Conservation (phyloP, 2,113 vertebrate genomes). For the Cranoglanis bouderius region DNA sequence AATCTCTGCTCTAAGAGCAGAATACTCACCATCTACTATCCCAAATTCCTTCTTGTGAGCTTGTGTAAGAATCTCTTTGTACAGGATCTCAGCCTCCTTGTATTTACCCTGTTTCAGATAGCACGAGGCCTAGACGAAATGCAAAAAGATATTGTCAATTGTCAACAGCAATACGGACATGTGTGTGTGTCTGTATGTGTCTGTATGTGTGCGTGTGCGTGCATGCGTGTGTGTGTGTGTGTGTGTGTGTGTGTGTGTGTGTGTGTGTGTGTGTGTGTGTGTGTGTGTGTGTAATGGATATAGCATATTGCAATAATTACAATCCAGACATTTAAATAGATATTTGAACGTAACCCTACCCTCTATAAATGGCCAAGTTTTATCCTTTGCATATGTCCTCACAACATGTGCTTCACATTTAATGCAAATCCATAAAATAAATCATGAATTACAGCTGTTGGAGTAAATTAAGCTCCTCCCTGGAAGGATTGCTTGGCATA, state of each 20-base stretch:
- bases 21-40: constrained; percentile 80
- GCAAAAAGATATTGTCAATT: not conserved
- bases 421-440: not conserved
- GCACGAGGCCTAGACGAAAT: constrained; percentile 77
- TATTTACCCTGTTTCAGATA: constrained; percentile 89
- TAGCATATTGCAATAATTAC: not conserved
- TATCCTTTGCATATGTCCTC: not conserved
- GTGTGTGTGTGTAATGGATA: not conserved
- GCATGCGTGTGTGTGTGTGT: too few species aligned
- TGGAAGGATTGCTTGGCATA: not conserved
- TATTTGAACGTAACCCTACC: not conserved
- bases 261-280: too few species aligned
- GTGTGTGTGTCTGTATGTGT: not conserved
- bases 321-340: not conserved
- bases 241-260: too few species aligned
- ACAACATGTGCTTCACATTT: not conserved
- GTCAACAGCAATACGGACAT: not conserved
- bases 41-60: constrained; percentile 88
- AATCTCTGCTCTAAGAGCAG: not conserved
- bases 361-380: not conserved
- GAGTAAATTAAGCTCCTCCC: not conserved
- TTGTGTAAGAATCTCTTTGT: constrained; percentile 86
- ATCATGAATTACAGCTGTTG: not conserved
- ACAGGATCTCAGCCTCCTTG: constrained; percentile 81
- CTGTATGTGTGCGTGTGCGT: too few species aligned